A percentile compares a stretch with the other conserved stretches of the same genome.
phyloP scores from a whole-genome alignment of 2,113 vertebrate species.

The Blennius ocellaris region DNA sequence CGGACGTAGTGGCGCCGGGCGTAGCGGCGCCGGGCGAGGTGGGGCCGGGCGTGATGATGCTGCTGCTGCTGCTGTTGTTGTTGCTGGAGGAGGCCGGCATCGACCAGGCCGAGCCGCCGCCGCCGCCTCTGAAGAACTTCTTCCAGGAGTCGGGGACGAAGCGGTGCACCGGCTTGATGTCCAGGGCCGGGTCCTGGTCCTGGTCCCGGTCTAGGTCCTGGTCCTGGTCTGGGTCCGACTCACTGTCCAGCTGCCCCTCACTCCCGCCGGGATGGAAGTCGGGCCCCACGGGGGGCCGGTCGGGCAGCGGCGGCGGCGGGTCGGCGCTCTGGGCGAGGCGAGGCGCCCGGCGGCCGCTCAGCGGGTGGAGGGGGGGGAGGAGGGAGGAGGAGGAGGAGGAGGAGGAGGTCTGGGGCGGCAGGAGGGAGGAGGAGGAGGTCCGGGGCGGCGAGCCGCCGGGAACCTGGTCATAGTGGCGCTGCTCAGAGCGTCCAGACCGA shows the following conservation, averaged over 20 bases:
- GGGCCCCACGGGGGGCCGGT: conserved; percentile 87
- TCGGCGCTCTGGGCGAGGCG: conserved; percentile 80
- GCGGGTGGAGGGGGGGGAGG: conserved; percentile 38
- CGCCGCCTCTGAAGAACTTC: conserved; percentile 88
- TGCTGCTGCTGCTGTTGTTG: conserved; percentile 78
- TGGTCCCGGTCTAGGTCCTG: no score
- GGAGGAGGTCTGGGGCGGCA: conserved; percentile 33
- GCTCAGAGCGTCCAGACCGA: conserved; percentile 74
- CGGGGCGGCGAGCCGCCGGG: conserved; percentile 59
- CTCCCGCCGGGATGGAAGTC: conserved; percentile 78
- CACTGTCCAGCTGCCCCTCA: conserved; percentile 65
- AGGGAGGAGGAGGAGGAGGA: conserved; percentile 31
- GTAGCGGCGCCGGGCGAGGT: no score
- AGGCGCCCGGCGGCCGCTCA: conserved; percentile 65
- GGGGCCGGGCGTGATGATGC: no score
- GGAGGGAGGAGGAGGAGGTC: conserved; percentile 26
- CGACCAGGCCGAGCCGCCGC: conserved; percentile 77
- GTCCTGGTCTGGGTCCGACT: conserved; percentile 62
- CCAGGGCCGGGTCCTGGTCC: conserved; percentile 74
- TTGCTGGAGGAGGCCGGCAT: conserved; percentile 77
- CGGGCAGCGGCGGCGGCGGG: conserved; percentile 88
- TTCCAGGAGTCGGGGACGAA: conserved; percentile 99
- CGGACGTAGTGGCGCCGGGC: no score
- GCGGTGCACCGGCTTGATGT: conserved; percentile 92
- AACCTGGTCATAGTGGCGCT: conserved; percentile 81